Percentiles rank a stretch among this genome's conserved stretches.
Evolutionary conservation across 2,888 invertebrate genomes (phyloP).

Genomic region (Xestobium rufovillosum): DNA sequence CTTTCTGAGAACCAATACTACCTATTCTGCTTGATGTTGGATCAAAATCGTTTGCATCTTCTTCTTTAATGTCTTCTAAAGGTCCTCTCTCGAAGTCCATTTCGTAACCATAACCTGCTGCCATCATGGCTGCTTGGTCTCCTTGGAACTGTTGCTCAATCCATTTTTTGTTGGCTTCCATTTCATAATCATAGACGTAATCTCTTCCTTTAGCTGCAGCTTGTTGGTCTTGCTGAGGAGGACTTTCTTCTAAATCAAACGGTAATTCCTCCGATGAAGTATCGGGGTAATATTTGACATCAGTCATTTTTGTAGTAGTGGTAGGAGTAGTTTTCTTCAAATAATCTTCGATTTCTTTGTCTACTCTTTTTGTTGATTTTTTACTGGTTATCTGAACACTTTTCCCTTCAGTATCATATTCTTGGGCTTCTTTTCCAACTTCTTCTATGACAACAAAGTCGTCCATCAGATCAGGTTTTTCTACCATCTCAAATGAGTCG

Average conservation of each 20-base stretch:
- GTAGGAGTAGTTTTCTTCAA: slow-evolving; percentile 63
- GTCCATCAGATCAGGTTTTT: slow-evolving; percentile 79
- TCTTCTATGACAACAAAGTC: slow-evolving; percentile 85
- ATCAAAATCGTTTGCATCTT: slow-evolving; percentile 82
- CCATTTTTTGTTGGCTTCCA: slow-evolving; percentile 78
- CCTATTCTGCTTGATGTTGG: slow-evolving; percentile 63
- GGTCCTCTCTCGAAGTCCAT: slow-evolving; percentile 78
- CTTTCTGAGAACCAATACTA: slow-evolving; percentile 70
- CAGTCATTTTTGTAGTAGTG: slow-evolving; percentile 46
- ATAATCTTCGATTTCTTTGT: slow-evolving; percentile 64
- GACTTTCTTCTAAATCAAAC: slow-evolving; percentile 65
- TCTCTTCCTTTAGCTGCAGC: slow-evolving; percentile 37
- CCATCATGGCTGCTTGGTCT: slow-evolving; percentile 53
- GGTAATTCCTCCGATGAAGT: slow-evolving; percentile 53
- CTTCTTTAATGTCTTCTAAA: slow-evolving; percentile 86
- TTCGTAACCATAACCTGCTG: slow-evolving; percentile 57
- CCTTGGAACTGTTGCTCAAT: slow-evolving; percentile 84
- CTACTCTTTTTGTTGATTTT: slow-evolving; percentile 51
- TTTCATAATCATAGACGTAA: slow-evolving; percentile 48
- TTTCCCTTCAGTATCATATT: slow-evolving; percentile 75
- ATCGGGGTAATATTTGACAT: slow-evolving; percentile 44
- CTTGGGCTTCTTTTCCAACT: slow-evolving; percentile 78
- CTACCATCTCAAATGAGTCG: slow-evolving; percentile 82
- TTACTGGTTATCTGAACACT: slow-evolving; percentile 60
- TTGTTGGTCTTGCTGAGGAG: slow-evolving; percentile 41